These are phyloP conservation scores for Hydrozoanthus tunicans DNA, from an alignment of 64 coral and sea anemone genomes.

Conservation along the genomic window DNA sequence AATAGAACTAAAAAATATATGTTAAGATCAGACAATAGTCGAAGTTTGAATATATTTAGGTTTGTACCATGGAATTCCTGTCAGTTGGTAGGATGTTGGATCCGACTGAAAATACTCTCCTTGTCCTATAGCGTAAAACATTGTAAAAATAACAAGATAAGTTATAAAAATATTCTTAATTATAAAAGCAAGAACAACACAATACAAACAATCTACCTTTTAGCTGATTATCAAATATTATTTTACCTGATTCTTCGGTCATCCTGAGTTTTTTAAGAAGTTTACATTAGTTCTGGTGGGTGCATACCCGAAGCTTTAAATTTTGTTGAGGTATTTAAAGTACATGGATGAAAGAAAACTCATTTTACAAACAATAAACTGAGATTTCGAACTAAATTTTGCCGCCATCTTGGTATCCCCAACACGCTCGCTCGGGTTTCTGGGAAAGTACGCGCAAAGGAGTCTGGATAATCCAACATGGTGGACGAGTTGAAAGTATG, in stretches of 20 bases:
- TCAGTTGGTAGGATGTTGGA: conserved; percentile 55
- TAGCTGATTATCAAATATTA: neutral
- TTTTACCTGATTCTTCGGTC: conserved; percentile 40
- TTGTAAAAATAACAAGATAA: neutral
- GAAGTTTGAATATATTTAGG: neutral
- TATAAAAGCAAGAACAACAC: too few relatives aligned
- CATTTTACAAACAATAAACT: neutral
- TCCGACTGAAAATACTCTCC: conserved; percentile 49
- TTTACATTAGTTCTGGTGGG: too few relatives aligned
- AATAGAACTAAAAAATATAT: too few relatives aligned
- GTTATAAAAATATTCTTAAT: too few relatives aligned
- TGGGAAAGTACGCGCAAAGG: conserved; percentile 8
- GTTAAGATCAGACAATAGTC: too few relatives aligned
- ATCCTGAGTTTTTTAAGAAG: neutral
- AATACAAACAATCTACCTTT: too few relatives aligned
- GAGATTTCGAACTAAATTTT: neutral
- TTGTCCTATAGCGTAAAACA: conserved; percentile 11
- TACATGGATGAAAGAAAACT: neutral
- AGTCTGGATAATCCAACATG: conserved; percentile 55
- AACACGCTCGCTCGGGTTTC: neutral
- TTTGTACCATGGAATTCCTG: conserved; percentile 44
- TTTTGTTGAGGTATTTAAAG: neutral
- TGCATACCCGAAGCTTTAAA: neutral
- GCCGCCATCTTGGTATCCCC: conserved; percentile 34
- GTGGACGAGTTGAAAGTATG: conserved; percentile 38